Evolutionary conservation across 2,113 vertebrate species (phyloP), one percentile per base, ranked within the genome.

Genomic region (Onychostoma macrolepis): DNA sequence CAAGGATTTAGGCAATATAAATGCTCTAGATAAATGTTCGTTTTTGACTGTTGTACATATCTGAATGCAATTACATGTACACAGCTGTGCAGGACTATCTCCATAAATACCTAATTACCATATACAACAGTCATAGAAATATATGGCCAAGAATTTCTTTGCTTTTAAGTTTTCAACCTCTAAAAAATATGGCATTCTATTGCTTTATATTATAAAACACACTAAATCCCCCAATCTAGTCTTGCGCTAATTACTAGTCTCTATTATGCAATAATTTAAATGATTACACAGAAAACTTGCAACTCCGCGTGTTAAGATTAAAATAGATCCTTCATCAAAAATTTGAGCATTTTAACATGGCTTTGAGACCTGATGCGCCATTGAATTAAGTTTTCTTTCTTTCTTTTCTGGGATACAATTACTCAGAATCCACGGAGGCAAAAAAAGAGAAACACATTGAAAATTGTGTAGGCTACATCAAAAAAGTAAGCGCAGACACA

Each of bases 251-350:
- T 79, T 43, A 80, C 86, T 84, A 86, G 36, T 93, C 45, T 93
- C 93, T 95, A 95, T 95, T 95, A 96, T 95, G 95, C 95, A 96
- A 96, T 95, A 96, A 96, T 94, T 95, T 93, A 93, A 88, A 86
- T 10, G 69, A 86, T 87, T 87, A 83, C 43, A 86, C 65, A 74
- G 80, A 82, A 41, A 86, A 85, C 84, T 85, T 69, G 48, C 65
- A 80, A 77, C 79, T 84, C 77, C 78, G 86, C 85, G 89, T 84
- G 85, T 85, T 87, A 88, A 87, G 56, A 77, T 63, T 45, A 78
- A 75, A 87, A 82, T 50, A 71, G 43, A 65, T 87, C 86, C 63
- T 89, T 56, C 74, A 85, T 74, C 45, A 84, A 83, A 36, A 79
- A 85, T 48, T 24, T 28, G 43, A 86, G 69, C 41, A 85, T 85